Base-by-base conservation (phyloP, 2,888 invertebrate genomes). In the Sussaba pulchella region DNA sequence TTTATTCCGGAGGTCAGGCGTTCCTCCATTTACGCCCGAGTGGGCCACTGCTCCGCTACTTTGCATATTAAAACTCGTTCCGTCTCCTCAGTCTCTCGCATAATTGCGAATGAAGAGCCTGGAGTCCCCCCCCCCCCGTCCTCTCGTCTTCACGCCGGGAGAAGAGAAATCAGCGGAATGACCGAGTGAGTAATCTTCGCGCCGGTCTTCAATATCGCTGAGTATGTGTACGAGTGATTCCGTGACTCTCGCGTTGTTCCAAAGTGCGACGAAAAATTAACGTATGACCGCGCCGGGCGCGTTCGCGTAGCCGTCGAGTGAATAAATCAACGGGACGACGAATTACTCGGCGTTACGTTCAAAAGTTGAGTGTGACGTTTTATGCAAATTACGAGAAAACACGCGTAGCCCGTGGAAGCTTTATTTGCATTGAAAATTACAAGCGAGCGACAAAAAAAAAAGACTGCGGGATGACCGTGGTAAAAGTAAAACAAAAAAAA, bases 51-150 rank as follows among this genome's bases (percentile, higher is more conserved):
- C 59, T 45, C 14, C n/a, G 24, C 39, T 54, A 66, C 77, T 77
- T 71, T 71, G 47, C 77, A 71, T 64, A 77, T 64, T 77, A 71
- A 77, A 77, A 64, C 36, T 64, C 8, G 52, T 6, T 39, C 64
- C 45, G 57, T 59, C 57, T 64, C 21, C 19, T 26, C 39, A 43
- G 45, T 57, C 57, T 31, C 31, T n/a, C n/a, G 57, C 31, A 47
- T 59, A 78, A 72, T 72, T 59, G 71, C 77, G 41, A 78, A 78
- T 66, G 39, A 66, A 78, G 66, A 78, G 59, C 10, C 66, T 71
- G 31, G 31, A 6, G 31, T 31, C 31, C 6, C 31, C 31, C 6
- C 19, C 47, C 39, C 47, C 31, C 6, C 31, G 4, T 31, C 19
- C 47, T 47, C 47, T 71, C 66, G 57, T 70, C 59, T n/a, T n/a